A percentile compares a stretch with the other conserved stretches of the same genome.
phyloP scores from a whole-genome alignment of 1,140 invertebrate genomes.

The Rhynchophorus ferrugineus region DNA sequence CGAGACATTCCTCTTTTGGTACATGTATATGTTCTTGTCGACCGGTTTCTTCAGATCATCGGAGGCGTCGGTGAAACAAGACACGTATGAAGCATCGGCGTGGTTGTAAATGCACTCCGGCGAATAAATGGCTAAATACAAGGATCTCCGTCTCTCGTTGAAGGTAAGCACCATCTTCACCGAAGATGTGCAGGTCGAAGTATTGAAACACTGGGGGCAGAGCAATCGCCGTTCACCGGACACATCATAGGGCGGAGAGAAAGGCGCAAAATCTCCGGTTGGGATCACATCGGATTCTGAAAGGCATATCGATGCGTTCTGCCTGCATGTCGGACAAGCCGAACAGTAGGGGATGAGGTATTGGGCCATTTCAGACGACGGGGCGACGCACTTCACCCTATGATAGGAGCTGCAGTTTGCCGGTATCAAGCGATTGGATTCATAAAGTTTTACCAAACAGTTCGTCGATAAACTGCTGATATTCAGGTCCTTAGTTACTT shows the following conservation, averaged over 20 bases:
- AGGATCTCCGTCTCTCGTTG: conserved; percentile 12
- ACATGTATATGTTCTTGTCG: conserved; percentile 25
- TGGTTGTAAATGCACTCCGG: conserved; percentile 24
- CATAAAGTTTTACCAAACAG: not conserved
- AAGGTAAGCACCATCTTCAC: conserved; percentile 23
- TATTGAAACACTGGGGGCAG: not conserved
- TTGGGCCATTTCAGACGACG: not conserved
- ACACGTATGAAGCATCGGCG: conserved; percentile 12
- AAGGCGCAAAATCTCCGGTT: not conserved
- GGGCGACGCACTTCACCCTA: not conserved
- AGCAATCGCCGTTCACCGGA: not conserved
- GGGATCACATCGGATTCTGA: not conserved
- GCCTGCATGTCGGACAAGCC: not conserved
- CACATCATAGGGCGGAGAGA: not conserved
- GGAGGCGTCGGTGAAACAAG: conserved; percentile 27
- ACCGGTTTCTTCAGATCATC: conserved; percentile 19
- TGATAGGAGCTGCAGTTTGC: not conserved
- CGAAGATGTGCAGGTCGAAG: not conserved
- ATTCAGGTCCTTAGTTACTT: not conserved
- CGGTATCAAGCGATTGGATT: not conserved
- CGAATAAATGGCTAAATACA: conserved; percentile 26
- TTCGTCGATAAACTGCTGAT: not conserved
- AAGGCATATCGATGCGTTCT: not conserved
- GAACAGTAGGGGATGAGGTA: not conserved
- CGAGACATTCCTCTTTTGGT: not conserved